Base-by-base conservation (phyloP, 2,113 vertebrate species). In the Pachypanchax playfairii region DNA sequence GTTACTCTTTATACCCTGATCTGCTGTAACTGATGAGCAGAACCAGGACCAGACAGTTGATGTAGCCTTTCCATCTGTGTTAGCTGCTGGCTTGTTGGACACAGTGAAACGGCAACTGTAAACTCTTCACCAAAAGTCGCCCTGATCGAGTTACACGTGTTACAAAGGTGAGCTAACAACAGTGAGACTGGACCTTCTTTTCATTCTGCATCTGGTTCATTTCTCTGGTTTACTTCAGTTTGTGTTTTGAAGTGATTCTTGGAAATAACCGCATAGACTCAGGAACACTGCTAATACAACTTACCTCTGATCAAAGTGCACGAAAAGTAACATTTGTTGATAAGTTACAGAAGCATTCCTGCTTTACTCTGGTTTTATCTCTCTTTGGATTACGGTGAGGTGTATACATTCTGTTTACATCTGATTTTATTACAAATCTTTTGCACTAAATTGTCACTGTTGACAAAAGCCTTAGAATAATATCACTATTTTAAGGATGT, bases 31-130 rank as follows among this genome's bases (percentile, higher is more conserved):
- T 38, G 29, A 57, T 41, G 18, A 59, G 5, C 5, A 33, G 25
- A 49, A 54, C 35, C 41, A 17, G 18, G 44, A 41, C 21, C 48
- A 66, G 24, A 15, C 6, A 12, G n/a, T 17, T 58, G 35, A 12
- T 35, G 15, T 43, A 63, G 56, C 58, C 6, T 18, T 4, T 36
- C 4, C n/a, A 22, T 49, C 77, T 70, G 28, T 22, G 42, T 54
- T 82, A 77, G 62, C 78, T 22, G 49, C 56, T 76, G 73, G 48
- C 52, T 67, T 18, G 73, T 73, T 83, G 73, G 6, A n/a, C 13
- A 31, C 24, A 39, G 17, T 29, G 52, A 20, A 26, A 26, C 0
- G 41, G 6, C 1, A 43, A 8, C 0, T 53, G 4, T 43, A 1
- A 22, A 49, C 35, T 35, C 9, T n/a, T n/a, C n/a, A n/a, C n/a